Evolutionary conservation across 1,140 invertebrate genomes (phyloP).

Genomic region (Grapholita molesta): DNA sequence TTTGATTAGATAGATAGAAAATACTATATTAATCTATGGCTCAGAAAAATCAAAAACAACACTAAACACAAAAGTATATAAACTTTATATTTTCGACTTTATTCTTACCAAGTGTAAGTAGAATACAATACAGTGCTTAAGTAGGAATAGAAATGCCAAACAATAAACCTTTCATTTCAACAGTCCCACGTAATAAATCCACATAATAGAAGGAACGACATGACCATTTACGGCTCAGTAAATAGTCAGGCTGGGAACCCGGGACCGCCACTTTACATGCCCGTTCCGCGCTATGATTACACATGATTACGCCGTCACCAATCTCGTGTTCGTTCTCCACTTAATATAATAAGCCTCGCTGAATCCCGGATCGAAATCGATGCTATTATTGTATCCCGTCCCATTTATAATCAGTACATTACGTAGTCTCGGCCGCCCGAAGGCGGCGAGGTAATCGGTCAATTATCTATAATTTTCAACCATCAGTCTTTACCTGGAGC

Average conservation of each 20-base stretch:
- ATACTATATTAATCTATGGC: no score
- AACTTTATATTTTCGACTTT: not conserved
- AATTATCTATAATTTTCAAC: slow-evolving; percentile 75
- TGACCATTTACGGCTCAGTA: slow-evolving; percentile 19
- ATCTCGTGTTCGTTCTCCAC: slow-evolving; percentile 60
- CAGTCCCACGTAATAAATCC: slow-evolving; percentile 11
- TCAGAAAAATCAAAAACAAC: no score
- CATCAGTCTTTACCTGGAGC: slow-evolving; percentile 69
- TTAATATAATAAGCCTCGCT: slow-evolving; percentile 72
- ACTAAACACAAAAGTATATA: not conserved
- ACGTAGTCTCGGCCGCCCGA: slow-evolving; percentile 49
- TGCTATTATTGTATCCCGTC: slow-evolving; percentile 69
- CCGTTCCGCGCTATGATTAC: slow-evolving; percentile 56
- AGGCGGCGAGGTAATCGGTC: slow-evolving; percentile 64
- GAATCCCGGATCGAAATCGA: slow-evolving; percentile 70
- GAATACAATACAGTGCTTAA: not conserved
- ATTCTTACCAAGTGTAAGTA: not conserved
- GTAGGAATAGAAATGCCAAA: not conserved
- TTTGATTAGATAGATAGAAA: no score
- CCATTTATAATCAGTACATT: slow-evolving; percentile 72
- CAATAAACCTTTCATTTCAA: slow-evolving; percentile 17
- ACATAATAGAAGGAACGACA: slow-evolving; percentile 20
- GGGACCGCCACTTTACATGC: slow-evolving; percentile 29
- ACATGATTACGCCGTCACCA: slow-evolving; percentile 68
- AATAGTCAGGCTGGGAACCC: slow-evolving; percentile 24